These are phyloP conservation scores for Synergus itoensis DNA, from an alignment of 2,888 invertebrate species.

Conservation along the genomic window DNA sequence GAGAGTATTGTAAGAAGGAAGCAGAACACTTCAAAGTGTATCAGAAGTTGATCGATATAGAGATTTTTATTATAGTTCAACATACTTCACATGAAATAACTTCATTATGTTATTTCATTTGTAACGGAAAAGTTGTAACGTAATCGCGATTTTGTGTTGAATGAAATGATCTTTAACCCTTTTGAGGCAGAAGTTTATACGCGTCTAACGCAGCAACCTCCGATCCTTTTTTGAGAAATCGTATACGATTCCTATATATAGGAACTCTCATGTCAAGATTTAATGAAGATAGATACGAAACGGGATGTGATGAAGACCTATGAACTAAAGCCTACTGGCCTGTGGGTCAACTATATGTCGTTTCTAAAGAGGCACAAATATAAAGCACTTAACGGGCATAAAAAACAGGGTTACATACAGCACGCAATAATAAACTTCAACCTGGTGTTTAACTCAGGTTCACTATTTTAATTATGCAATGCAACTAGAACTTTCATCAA, in stretches of 20 bases:
- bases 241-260: no score
- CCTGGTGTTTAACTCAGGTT: neutral
- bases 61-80: no score
- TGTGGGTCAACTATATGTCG: neutral
- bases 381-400: neutral
- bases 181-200: constrained; percentile 37
- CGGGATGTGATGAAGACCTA: constrained; percentile 47
- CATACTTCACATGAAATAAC: constrained; percentile 22
- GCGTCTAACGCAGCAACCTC: constrained; percentile 45
- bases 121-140: no score
- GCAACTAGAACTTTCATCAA: constrained; percentile 24
- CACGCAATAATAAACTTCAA: constrained; percentile 1
- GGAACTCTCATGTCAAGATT: constrained; percentile 31
- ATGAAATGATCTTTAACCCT: neutral
- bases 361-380: neutral
- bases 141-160: neutral
- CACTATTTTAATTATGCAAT: constrained; percentile 27
- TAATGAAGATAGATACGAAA: constrained; percentile 47
- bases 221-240: constrained; percentile 42
- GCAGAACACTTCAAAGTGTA: no score
- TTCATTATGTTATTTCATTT: constrained; percentile 19
- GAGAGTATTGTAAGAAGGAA: neutral
- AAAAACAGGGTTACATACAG: neutral
- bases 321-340: neutral
- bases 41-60: no score